These are phyloP conservation scores for Chrysomallon squamiferum DNA, from an alignment of 1,140 invertebrate species.

Conservation along the genomic window DNA sequence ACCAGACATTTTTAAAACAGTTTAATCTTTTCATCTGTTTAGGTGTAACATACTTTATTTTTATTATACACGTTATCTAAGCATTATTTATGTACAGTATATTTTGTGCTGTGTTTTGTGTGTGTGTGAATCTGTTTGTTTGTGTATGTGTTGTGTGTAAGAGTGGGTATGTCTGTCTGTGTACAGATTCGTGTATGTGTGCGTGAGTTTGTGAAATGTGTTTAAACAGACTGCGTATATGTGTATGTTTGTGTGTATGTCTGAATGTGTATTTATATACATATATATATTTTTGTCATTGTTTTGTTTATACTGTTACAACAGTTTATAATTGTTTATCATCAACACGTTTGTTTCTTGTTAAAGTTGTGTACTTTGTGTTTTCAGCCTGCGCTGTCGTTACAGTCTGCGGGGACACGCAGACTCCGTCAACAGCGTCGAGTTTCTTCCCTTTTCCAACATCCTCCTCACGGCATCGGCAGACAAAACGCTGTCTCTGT, in stretches of 20 bases:
- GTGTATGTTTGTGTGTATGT: neutral
- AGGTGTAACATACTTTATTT: no score
- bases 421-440: conserved; percentile 63
- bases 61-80: no score
- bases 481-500: conserved; percentile 64
- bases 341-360: no score
- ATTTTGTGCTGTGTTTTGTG: no score
- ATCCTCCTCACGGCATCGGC: conserved; percentile 60
- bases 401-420: conserved; percentile 61
- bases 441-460: conserved; percentile 63
- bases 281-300: no score
- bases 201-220: conserved; percentile 7
- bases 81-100: neutral
- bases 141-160: no score
- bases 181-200: neutral
- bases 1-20: neutral
- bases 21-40: no score
- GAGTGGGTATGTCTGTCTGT: neutral
- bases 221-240: conserved; percentile 1
- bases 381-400: conserved; percentile 56
- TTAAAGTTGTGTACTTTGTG: no score
- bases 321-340: no score
- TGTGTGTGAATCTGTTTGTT: no score
- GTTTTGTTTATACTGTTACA: no score
- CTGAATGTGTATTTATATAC: no score